phyloP scores from a whole-genome alignment of 2,113 vertebrate genomes.

The Noturus placidus region DNA sequence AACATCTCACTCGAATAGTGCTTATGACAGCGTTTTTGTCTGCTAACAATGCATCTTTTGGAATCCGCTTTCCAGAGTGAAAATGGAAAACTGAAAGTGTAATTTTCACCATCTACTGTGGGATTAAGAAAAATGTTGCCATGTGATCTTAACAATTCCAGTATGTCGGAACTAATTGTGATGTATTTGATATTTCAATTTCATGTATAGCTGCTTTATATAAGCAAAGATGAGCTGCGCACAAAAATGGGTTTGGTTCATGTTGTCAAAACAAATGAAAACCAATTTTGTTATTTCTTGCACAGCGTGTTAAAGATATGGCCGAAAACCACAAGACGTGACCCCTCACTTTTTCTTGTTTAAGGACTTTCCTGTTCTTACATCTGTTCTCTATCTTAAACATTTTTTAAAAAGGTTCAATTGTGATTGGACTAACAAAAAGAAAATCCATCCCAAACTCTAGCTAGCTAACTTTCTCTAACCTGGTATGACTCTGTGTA shows the following conservation, averaged over 20 bases:
- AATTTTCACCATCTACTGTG: not conserved
- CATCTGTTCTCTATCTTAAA: not conserved
- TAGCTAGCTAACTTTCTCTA: not conserved
- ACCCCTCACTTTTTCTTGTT: not conserved
- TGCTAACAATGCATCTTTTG: not conserved
- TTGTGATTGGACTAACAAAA: not conserved
- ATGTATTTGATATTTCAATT: not conserved
- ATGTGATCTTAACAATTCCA: not conserved
- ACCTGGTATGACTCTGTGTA: not conserved
- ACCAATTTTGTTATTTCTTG: not conserved
- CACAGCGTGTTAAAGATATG: not conserved
- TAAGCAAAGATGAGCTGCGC: not conserved
- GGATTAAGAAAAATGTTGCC: not conserved
- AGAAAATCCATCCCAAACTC: not conserved
- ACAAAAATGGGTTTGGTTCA: not conserved
- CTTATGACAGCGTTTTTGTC: not conserved
- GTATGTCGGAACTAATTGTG: not conserved
- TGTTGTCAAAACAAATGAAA: not conserved
- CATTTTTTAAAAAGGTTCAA: not conserved
- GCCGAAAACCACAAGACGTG: not conserved
- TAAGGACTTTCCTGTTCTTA: not conserved
- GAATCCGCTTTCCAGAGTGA: not conserved
- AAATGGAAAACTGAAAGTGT: not conserved
- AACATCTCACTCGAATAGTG: no score
- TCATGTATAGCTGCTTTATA: not conserved